phyloP scores from a whole-genome alignment of 2,888 invertebrate genomes.

The Syritta pipiens region DNA sequence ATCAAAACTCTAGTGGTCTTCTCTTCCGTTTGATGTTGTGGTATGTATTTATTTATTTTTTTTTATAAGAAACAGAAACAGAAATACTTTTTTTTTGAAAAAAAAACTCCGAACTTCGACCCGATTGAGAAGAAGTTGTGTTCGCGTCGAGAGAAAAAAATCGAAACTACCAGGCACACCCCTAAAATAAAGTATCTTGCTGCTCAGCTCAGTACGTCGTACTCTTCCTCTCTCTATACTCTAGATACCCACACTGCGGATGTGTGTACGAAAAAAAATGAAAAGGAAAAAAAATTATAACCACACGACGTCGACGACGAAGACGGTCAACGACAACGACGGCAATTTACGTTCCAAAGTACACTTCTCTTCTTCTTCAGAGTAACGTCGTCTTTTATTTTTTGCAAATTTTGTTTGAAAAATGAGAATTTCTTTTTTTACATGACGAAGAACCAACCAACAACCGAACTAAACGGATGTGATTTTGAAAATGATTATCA shows the following conservation, averaged over 20 bases:
- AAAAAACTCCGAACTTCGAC: slow-evolving; percentile 40
- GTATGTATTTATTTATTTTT: no score
- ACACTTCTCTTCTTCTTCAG: no score
- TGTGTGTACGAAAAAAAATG: slow-evolving; percentile 50
- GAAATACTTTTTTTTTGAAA: slow-evolving; percentile 6
- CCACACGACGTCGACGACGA: no score
- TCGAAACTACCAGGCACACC: slow-evolving; percentile 70
- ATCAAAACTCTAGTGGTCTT: no score
- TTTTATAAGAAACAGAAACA: no score
- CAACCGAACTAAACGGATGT: slow-evolving; percentile 23
- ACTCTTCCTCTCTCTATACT: slow-evolving; percentile 46
- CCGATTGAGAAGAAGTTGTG: slow-evolving; percentile 46
- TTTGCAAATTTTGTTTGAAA: no score
- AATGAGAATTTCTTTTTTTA: no score
- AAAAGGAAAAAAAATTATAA: slow-evolving; percentile 45
- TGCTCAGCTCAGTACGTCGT: slow-evolving; percentile 23
- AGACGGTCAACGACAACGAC: no score
- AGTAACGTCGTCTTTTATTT: no score
- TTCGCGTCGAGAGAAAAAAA: slow-evolving; percentile 68
- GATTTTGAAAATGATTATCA: slow-evolving; percentile 1
- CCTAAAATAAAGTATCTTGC: slow-evolving; percentile 69
- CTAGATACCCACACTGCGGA: slow-evolving; percentile 59
- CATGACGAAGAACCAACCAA: slow-evolving; percentile 30
- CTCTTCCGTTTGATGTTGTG: no score
- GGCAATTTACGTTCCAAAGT: slow-evolving; percentile 35